These are phyloP conservation scores for Propithecus perrieri DNA, from an alignment of 2,797 vertebrate genomes.

Conservation along the genomic window DNA sequence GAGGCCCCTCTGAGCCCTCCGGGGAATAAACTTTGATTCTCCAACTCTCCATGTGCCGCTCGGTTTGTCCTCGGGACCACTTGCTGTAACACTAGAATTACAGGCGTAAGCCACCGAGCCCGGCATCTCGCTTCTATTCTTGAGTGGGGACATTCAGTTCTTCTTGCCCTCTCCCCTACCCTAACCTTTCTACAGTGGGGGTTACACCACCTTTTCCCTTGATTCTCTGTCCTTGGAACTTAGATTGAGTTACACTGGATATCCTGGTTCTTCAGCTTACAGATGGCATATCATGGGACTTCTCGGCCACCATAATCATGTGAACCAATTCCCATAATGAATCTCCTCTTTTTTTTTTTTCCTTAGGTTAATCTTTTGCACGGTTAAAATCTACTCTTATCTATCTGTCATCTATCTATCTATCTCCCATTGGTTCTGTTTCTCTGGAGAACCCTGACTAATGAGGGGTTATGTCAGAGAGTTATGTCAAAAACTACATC, in stretches of 20 bases:
- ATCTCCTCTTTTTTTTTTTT: not conserved
- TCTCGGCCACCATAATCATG: not conserved
- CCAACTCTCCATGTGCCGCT: too few relatives aligned
- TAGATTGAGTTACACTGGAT: not conserved
- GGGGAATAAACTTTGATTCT: too few relatives aligned
- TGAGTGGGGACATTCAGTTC: not conserved
- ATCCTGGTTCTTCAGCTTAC: not conserved
- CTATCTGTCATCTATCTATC: too few relatives aligned
- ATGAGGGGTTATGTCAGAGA: too few relatives aligned
- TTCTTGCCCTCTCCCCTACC: not conserved
- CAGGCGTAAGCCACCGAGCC: too few relatives aligned
- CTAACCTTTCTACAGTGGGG: not conserved
- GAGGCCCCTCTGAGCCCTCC: too few relatives aligned
- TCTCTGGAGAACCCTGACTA: not conserved
- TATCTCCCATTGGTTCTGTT: not conserved
- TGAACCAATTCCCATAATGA: not conserved
- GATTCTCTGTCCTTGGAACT: not conserved
- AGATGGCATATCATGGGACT: not conserved
- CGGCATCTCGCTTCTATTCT: not conserved
- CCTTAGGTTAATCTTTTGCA: too few relatives aligned
- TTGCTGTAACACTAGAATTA: too few relatives aligned
- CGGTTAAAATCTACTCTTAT: too few relatives aligned
- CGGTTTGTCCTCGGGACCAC: too few relatives aligned
- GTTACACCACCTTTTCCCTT: not conserved
- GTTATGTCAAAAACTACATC: too few relatives aligned